Evolutionary conservation across 2,888 invertebrate species (phyloP).

Genomic region (Cylloceria caligata): DNA sequence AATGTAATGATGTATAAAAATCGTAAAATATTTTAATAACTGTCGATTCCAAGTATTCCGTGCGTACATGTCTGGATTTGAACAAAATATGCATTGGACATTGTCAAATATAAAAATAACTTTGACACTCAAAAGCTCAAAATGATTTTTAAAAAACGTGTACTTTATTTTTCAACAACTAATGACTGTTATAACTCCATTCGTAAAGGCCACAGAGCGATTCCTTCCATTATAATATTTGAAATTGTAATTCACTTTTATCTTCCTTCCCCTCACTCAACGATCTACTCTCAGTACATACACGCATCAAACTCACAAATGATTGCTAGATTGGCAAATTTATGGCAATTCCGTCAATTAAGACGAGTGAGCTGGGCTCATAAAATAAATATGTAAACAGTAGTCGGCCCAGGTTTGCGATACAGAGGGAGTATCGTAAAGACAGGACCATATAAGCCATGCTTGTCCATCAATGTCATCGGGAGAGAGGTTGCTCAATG

Average conservation of each 20-base stretch:
- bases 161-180: no score
- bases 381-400: slow-evolving; percentile 84
- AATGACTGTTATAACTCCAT: no score
- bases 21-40: not conserved
- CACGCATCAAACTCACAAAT: not conserved
- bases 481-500: slow-evolving; percentile 76
- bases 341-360: slow-evolving; percentile 84
- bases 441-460: slow-evolving; percentile 80
- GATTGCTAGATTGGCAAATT: slow-evolving; percentile 81
- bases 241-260: slow-evolving; percentile 57
- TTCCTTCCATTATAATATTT: not conserved
- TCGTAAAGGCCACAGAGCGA: no score
- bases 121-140: no score
- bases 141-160: no score
- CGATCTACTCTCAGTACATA: not conserved
- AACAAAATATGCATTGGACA: no score
- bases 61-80: no score
- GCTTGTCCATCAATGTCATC: slow-evolving; percentile 84
- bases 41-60: no score
- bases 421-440: slow-evolving; percentile 54
- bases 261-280: slow-evolving; percentile 42
- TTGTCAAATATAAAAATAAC: no score
- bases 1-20: not conserved
- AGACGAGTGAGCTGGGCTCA: slow-evolving; percentile 81
- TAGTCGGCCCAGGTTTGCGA: slow-evolving; percentile 75